Conservation (phyloP, 2,888 invertebrate species). For the Drosophila formosana region DNA sequence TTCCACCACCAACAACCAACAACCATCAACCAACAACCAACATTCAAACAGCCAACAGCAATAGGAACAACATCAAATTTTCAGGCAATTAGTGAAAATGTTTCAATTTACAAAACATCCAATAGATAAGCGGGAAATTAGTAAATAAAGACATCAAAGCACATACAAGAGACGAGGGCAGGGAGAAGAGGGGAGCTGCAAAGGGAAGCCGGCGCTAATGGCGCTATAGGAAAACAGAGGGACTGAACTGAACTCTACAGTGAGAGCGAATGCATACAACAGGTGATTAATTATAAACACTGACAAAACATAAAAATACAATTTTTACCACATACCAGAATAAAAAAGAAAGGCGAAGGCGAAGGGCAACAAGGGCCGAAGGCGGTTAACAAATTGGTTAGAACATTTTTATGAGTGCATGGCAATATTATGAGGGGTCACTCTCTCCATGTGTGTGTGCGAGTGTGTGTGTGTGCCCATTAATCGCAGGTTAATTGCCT, state of each 20-base stretch:
- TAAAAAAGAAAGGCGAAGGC: constrained; percentile 24
- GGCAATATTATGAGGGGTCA: constrained; percentile 52
- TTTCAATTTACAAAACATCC: constrained; percentile 79
- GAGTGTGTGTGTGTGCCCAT: constrained; percentile 59
- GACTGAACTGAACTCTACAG: background rate
- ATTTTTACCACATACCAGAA: constrained; percentile 72
- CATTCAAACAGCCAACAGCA: constrained; percentile 37
- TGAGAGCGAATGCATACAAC: constrained; percentile 62
- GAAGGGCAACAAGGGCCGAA: constrained; percentile 34
- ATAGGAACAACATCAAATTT: constrained; percentile 64
- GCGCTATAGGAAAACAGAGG: constrained; percentile 54
- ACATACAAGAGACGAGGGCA: constrained; percentile 23
- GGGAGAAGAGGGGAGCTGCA: constrained; percentile 12
- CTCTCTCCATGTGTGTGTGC: constrained; percentile 21
- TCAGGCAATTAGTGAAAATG: constrained; percentile 81
- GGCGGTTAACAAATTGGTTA: constrained; percentile 66
- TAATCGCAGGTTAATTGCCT: constrained; percentile 79
- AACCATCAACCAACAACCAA: constrained; percentile 31
- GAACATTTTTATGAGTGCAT: constrained; percentile 70
- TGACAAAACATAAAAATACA: constrained; percentile 82
- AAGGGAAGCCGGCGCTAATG: constrained; percentile 77
- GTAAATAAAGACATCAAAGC: constrained; percentile 80
- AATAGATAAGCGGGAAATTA: constrained; percentile 81
- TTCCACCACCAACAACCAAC: constrained; percentile 27
- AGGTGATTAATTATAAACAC: constrained; percentile 82